phyloP scores from a whole-genome alignment of 2,888 invertebrate genomes.

The Drosophila quinaria region DNA sequence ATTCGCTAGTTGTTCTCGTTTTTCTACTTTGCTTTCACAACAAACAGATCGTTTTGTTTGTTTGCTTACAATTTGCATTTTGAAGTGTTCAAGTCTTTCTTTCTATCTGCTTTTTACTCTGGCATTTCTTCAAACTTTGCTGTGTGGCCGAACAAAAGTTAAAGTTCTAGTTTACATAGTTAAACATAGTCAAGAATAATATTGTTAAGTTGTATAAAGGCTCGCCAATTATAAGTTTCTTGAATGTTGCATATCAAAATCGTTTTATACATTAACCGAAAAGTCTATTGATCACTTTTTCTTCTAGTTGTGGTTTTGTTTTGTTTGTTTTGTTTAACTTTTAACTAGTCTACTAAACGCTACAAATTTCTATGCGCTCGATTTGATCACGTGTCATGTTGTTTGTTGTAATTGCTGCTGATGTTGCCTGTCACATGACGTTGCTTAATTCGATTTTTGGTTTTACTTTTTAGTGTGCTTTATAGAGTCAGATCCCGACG shows the following conservation, averaged over 20 bases:
- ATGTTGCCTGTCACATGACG: slow-evolving; percentile 39
- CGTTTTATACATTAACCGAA: slow-evolving; percentile 31
- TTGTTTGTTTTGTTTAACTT: slow-evolving; percentile 28
- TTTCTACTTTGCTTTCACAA: slow-evolving; percentile 37
- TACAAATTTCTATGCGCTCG: slow-evolving; percentile 71
- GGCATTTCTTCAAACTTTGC: slow-evolving; percentile 31
- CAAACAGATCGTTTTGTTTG: slow-evolving; percentile 42
- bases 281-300: slow-evolving; percentile 36
- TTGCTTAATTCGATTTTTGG: slow-evolving; percentile 53
- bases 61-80: slow-evolving; percentile 39
- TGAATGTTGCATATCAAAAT: slow-evolving; percentile 40
- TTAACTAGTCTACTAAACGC: slow-evolving; percentile 53
- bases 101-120: slow-evolving; percentile 30
- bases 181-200: slow-evolving; percentile 49
- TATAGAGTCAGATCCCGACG: slow-evolving; percentile 82
- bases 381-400: slow-evolving; percentile 73
- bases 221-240: slow-evolving; percentile 58
- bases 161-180: slow-evolving; percentile 38
- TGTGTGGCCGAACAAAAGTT: slow-evolving; percentile 54
- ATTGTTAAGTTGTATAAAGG: slow-evolving; percentile 62
- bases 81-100: slow-evolving; percentile 80
- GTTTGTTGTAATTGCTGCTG: slow-evolving; percentile 36
- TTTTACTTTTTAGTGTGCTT: slow-evolving; percentile 35
- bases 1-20: slow-evolving; percentile 47
- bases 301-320: slow-evolving; percentile 10